These are phyloP conservation scores for Shargacucullia verbasci DNA, from an alignment of 2,888 invertebrate genomes.

Conservation along the genomic window DNA sequence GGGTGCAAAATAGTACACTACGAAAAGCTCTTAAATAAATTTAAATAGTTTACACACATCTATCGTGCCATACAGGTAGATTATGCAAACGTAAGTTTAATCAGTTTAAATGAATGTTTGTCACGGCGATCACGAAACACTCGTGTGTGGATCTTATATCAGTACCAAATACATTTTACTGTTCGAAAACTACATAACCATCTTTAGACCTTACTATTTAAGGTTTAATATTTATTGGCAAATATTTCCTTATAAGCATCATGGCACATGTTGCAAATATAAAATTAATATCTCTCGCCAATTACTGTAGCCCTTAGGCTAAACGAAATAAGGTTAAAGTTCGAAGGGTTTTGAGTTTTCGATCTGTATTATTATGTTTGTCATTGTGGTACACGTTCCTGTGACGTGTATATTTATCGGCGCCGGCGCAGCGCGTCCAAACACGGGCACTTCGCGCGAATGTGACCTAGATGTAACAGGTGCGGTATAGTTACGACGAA, in stretches of 20 bases:
- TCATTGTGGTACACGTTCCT: constrained; percentile 70
- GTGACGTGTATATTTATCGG: constrained; percentile 84
- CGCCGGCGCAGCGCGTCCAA: constrained; percentile 79
- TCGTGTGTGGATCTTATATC: constrained; percentile 69
- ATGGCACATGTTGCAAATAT: constrained; percentile 44
- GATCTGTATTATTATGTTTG: constrained; percentile 36
- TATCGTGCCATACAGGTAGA: constrained; percentile 33
- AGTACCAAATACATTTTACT: constrained; percentile 46
- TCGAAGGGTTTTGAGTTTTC: constrained; percentile 7
- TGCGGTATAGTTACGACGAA: constrained; percentile 63
- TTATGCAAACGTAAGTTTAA: constrained; percentile 56
- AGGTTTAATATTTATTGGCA: constrained; percentile 40
- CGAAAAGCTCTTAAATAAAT: too few relatives aligned
- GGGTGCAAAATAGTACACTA: too few relatives aligned
- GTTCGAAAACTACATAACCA: constrained; percentile 4
- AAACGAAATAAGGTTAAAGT: not conserved
- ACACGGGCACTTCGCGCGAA: constrained; percentile 81
- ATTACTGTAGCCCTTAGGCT: not conserved
- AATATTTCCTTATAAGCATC: constrained; percentile 44
- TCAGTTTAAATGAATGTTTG: constrained; percentile 71
- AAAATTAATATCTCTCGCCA: not conserved
- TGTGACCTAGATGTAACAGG: constrained; percentile 80
- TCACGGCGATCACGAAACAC: constrained; percentile 72
- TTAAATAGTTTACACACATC: constrained; percentile 19
- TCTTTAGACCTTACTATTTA: constrained; percentile 9